Evolutionary conservation across 2,113 vertebrate genomes (phyloP), one percentile per base, ranked within the genome.

Genomic region (Toxostoma redivivum): DNA sequence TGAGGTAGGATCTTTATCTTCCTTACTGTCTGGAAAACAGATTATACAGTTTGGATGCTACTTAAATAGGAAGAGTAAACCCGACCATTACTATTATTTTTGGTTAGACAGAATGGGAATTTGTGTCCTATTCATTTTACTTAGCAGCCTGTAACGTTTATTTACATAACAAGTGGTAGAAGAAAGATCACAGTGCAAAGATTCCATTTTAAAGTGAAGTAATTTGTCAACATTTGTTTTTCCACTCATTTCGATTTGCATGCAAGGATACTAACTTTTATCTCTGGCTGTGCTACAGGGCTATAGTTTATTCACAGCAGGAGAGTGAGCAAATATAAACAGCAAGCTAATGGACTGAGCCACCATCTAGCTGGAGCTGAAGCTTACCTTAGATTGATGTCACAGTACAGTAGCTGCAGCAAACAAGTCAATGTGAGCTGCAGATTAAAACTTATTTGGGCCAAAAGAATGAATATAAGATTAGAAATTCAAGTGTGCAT

Each of bases 311-410:
- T 91, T 87, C 93, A 94, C 93, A 95, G 93, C 87, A 94, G 93
- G 95, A 94, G 83, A 69, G 70, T 94, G 3, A 94, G 74, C 81
- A 95, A 95, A 95, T 89, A 88, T 58, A 94, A 95, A 61, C 62
- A 96, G 86, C 66, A 94, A 88, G 90, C 95, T 97, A 97, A 96
- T 90, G 93, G 94, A n/a, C 84, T 94, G 95, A 90, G 33, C 91
- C 10, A 25, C 71, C 81, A 30, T 89, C 50, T 58, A 85, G 58
- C 89, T 76, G 44, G 71, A 94, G 78, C 61, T 80, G 66, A 82
- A 88, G 83, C 69, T 78, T 56, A 88, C 87, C 91, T 94, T 73
- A 89, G 40, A 91, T 9, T 89, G 90, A 69, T 54, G 81, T 90
- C 86, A 77, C 87, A 82, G 70, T 50, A 88, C 74, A 90, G 86